These are phyloP conservation scores for Hecatera dysodea DNA, from an alignment of 2,888 invertebrate species.

Conservation along the genomic window DNA sequence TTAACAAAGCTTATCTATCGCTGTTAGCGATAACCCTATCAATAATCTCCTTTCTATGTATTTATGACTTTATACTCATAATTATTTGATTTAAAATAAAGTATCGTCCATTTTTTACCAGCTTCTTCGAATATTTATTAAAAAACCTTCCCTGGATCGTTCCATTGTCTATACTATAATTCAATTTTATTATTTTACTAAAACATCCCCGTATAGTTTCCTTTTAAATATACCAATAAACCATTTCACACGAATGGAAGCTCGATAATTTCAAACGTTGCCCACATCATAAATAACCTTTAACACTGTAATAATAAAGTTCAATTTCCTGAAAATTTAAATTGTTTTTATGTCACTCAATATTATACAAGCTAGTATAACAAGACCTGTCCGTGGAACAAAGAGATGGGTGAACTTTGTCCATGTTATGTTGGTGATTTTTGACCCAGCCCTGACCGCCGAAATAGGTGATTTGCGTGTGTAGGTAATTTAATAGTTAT, in stretches of 20 bases:
- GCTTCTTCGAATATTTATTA: neutral
- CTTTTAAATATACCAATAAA: constrained; percentile 42
- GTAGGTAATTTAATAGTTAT: constrained; percentile 74
- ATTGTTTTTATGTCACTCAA: constrained; percentile 61
- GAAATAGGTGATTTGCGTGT: constrained; percentile 84
- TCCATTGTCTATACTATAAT: neutral
- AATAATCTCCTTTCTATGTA: too few relatives aligned
- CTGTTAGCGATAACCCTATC: too few relatives aligned
- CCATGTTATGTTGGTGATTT: constrained; percentile 64
- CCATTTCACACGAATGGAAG: constrained; percentile 32
- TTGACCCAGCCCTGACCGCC: constrained; percentile 82
- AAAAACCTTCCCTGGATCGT: neutral
- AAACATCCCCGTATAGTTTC: constrained; percentile 11
- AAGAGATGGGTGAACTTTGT: constrained; percentile 26
- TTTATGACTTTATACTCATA: too few relatives aligned
- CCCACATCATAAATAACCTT: constrained; percentile 51
- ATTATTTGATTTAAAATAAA: too few relatives aligned
- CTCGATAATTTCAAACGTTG: constrained; percentile 50
- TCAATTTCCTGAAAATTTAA: constrained; percentile 66
- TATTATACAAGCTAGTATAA: constrained; percentile 59
- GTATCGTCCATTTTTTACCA: neutral
- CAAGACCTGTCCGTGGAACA: constrained; percentile 53
- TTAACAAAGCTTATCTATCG: too few relatives aligned
- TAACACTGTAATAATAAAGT: constrained; percentile 66
- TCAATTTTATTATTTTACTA: neutral